A percentile compares a stretch with the other conserved stretches of the same genome.
Evolutionary conservation across 2,797 vertebrate species (phyloP).

Genomic region (Megalops cyprinoides): DNA sequence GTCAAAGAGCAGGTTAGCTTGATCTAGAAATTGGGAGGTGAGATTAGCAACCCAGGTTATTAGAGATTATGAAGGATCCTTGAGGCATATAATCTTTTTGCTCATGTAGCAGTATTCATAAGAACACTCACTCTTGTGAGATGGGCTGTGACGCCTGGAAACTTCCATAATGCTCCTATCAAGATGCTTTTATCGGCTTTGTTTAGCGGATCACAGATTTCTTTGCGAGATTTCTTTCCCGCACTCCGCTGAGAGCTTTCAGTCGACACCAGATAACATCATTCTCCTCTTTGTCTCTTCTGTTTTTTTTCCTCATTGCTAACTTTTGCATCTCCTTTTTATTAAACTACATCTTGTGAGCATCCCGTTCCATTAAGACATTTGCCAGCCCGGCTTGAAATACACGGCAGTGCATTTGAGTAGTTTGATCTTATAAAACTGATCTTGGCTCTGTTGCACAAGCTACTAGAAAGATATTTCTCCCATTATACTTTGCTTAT

Average conservation of each 20-base stretch:
- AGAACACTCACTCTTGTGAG: not conserved
- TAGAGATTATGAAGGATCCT: not conserved
- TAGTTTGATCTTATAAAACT: constrained; percentile 77
- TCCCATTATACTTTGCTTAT: constrained; percentile 60
- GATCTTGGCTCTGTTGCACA: constrained; percentile 63
- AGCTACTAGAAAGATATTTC: constrained; percentile 63
- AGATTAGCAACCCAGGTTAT: not conserved
- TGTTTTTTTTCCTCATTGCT: constrained; percentile 12
- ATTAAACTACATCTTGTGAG: constrained; percentile 55
- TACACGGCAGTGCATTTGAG: constrained; percentile 62
- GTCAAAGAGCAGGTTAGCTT: not conserved
- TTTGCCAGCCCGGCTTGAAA: constrained; percentile 47
- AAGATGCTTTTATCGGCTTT: constrained; percentile 12
- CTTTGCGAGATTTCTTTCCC: not conserved
- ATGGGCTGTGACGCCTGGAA: not conserved
- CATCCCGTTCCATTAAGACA: constrained; percentile 70
- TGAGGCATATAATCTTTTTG: constrained; percentile 6
- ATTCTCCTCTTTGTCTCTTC: constrained; percentile 20
- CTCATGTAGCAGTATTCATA: not conserved
- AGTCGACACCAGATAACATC: constrained; percentile 13
- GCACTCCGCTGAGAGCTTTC: not conserved
- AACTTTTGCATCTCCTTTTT: constrained; percentile 34
- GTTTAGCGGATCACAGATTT: constrained; percentile 25
- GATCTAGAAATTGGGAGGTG: not conserved
- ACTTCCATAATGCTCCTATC: not conserved